Conservation (phyloP, 2,113 vertebrate genomes). For the Nipponia nippon region DNA sequence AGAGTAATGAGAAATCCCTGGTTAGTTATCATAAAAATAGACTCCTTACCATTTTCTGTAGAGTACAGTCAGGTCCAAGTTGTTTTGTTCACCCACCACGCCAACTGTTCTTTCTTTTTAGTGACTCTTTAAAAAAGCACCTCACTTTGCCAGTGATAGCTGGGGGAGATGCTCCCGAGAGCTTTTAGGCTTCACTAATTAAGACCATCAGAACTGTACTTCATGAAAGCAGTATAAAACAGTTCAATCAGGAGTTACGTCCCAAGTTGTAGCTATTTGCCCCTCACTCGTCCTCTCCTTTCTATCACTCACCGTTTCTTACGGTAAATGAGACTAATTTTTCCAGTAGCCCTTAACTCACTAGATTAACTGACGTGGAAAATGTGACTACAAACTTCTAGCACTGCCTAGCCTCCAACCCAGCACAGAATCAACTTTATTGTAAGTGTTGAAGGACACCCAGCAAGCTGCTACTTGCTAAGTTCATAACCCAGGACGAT, state of each 20-base stretch:
- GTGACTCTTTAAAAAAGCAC: neutral
- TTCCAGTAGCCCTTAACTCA: constrained; percentile 75
- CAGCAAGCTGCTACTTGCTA: constrained; percentile 72
- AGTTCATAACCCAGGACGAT: constrained; percentile 11
- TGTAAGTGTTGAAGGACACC: constrained; percentile 67
- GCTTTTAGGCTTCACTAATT: constrained; percentile 11
- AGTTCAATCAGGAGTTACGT: neutral
- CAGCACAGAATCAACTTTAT: constrained; percentile 73
- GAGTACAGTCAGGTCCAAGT: constrained; percentile 22
- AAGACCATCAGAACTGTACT: constrained; percentile 14
- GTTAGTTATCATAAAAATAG: neutral
- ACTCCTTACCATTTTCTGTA: constrained; percentile 68
- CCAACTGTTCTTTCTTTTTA: constrained; percentile 35
- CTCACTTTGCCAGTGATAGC: neutral
- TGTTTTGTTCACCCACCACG: constrained; percentile 39
- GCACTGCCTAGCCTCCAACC: constrained; percentile 68
- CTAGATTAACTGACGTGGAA: constrained; percentile 71
- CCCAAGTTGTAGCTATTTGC: neutral
- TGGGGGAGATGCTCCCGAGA: neutral
- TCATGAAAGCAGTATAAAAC: neutral
- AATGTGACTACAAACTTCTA: constrained; percentile 71
- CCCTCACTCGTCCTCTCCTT: constrained; percentile 1
- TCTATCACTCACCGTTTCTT: constrained; percentile 25
- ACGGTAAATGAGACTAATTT: constrained; percentile 69
- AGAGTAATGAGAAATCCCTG: neutral